Conservation (phyloP, 23 tunicate species). For the Styela clava region DNA sequence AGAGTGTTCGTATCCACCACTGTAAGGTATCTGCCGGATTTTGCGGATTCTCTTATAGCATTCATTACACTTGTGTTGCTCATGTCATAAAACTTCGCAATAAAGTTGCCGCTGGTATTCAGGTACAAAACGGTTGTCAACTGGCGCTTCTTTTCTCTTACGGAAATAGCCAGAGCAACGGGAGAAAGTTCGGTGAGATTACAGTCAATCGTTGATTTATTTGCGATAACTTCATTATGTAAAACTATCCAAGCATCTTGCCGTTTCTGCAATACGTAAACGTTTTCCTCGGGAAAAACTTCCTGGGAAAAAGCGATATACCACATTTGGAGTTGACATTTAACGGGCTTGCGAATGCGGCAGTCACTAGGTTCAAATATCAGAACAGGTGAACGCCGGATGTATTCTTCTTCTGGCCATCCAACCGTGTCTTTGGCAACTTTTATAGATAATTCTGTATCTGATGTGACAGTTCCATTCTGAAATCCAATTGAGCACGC, state of each 20-base stretch:
- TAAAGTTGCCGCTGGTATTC: background rate
- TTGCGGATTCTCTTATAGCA: background rate
- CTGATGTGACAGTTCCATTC: background rate
- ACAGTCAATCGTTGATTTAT: background rate
- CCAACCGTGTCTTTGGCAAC: background rate
- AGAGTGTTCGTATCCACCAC: background rate
- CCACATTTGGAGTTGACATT: background rate
- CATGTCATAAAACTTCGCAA: conserved; percentile 3
- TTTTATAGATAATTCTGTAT: background rate
- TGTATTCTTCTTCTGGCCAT: background rate
- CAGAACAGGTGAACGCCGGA: background rate
- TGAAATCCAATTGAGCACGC: background rate
- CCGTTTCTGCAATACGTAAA: background rate
- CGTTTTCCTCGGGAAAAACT: background rate
- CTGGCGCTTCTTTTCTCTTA: background rate
- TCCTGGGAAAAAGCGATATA: background rate
- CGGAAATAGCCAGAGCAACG: background rate
- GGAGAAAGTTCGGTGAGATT: background rate
- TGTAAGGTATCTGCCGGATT: background rate
- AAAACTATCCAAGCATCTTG: background rate
- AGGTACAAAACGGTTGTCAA: background rate
- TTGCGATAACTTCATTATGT: background rate
- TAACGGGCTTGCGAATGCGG: background rate
- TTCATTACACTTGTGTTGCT: background rate
- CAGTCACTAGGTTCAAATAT: background rate